Evolutionary conservation across 2,888 invertebrate species (phyloP).

Genomic region (Pocota personata): DNA sequence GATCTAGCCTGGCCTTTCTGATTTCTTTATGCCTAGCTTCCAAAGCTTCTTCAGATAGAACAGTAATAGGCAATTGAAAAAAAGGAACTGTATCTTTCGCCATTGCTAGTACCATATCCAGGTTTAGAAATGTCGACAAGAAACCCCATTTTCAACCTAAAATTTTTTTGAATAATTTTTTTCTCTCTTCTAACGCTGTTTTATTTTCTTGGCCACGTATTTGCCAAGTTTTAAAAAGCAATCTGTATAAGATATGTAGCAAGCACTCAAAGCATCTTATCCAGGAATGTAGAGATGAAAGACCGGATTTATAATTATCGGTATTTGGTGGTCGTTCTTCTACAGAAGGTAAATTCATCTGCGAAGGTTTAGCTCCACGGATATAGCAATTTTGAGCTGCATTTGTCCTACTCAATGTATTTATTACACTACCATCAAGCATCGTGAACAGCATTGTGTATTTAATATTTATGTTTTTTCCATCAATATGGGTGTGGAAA

Average conservation of each 20-base stretch:
- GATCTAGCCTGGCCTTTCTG: no score
- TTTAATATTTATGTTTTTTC: not conserved
- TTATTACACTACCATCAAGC: not conserved
- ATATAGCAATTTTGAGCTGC: not conserved
- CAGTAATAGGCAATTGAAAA: no score
- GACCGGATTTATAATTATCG: slow-evolving; percentile 3
- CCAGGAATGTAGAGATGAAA: slow-evolving; percentile 4
- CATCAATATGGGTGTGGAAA: not conserved
- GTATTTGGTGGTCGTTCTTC: no score
- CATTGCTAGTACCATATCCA: not conserved
- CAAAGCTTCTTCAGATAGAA: no score
- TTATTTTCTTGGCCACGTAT: not conserved
- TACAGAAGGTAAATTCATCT: not conserved
- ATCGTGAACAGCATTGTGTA: slow-evolving; percentile 7
- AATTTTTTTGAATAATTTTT: slow-evolving; percentile 17
- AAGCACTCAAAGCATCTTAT: no score
- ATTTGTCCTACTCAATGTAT: no score
- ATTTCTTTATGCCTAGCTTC: no score
- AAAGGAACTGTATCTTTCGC: no score
- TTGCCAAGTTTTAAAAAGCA: slow-evolving; percentile 19
- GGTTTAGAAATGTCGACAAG: not conserved
- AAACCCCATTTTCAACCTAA: not conserved
- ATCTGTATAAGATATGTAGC: no score
- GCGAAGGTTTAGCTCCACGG: not conserved
- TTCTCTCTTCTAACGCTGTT: not conserved